A percentile compares a stretch with the other conserved stretches of the same genome.
Conservation (phyloP, 2,888 invertebrate species). For the Globia sparganii region DNA sequence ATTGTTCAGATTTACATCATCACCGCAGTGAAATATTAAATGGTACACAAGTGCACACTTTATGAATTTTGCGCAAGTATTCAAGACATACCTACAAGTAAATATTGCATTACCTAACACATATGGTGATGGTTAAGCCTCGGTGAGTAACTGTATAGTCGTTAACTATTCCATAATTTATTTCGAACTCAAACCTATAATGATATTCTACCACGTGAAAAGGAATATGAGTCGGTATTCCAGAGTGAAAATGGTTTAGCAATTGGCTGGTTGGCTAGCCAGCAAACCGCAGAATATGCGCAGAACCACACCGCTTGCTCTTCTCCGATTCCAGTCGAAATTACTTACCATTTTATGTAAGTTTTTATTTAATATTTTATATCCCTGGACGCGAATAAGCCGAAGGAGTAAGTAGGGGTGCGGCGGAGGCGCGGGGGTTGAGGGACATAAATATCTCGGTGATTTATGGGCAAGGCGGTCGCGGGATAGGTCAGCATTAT, state of each 20-base stretch:
- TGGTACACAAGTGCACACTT: constrained; percentile 48
- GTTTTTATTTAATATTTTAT: constrained; percentile 90
- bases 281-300: constrained; percentile 83
- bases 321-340: constrained; percentile 87
- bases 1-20: constrained; percentile 74
- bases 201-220: constrained; percentile 30
- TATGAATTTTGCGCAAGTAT: constrained; percentile 47
- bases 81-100: constrained; percentile 12
- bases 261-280: constrained; percentile 71
- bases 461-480: constrained; percentile 90
- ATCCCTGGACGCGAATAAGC: constrained; percentile 86
- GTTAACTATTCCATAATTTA: constrained; percentile 54
- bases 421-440: constrained; percentile 78
- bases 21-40: constrained; percentile 60
- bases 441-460: constrained; percentile 90
- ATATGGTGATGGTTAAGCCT: constrained; percentile 17
- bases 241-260: constrained; percentile 46
- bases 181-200: constrained; percentile 50
- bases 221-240: constrained; percentile 36
- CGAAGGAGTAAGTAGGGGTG: constrained; percentile 76
- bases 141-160: constrained; percentile 39
- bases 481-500: constrained; percentile 91
- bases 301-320: constrained; percentile 80
- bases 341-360: constrained; percentile 89
- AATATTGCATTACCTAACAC: constrained; percentile 32